Base-by-base conservation (phyloP, 2,888 invertebrate genomes). In the Leucoma salicis region DNA sequence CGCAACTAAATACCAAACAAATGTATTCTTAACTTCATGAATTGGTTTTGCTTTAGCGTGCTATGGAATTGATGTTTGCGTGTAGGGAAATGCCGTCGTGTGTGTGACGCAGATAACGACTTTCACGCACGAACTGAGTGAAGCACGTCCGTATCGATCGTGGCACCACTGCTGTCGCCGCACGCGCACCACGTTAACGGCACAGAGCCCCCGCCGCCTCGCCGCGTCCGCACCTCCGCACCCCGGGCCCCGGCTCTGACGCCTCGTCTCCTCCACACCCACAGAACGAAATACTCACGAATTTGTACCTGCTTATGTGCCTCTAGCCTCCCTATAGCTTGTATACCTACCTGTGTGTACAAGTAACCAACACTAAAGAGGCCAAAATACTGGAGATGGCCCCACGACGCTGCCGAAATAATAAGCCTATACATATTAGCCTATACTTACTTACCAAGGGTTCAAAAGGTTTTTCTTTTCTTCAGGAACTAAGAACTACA, bases 81-180 rank as follows among this genome's bases (percentile, higher is more conserved):
- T 84, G 82, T 78, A 71, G 76, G 75, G 75, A 78, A 82, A 81
- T 78, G 75, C 69, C 76, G 72, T 77, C 67, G 74, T 81, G 75
- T 86, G 74, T 81, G 74, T 86, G 84, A 84, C 82, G 82, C 79
- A 81, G 79, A 82, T 85, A 86, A 82, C 81, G 82, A 87, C 85
- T 89, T 88, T 88, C 88, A 87, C 87, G 87, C 86, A 87, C 84
- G 85, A 84, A 87, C 85, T 88, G 89, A 86, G 82, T 85, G 88
- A 87, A 87, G 84, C 86, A 84, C 86, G 87, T 85, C 84, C 85
- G 85, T 82, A 77, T 87, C 87, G 87, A 84, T 86, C 74, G 76
- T 74, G 58, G 54, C 63, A 64, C 46, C 7, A 61, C 62, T 70
- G 63, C 44, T 8, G 61, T 62, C 70, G 71, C 52, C 77, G 78